Base-by-base conservation (phyloP, 2,113 vertebrate genomes). In the Malaclemys terrapin region DNA sequence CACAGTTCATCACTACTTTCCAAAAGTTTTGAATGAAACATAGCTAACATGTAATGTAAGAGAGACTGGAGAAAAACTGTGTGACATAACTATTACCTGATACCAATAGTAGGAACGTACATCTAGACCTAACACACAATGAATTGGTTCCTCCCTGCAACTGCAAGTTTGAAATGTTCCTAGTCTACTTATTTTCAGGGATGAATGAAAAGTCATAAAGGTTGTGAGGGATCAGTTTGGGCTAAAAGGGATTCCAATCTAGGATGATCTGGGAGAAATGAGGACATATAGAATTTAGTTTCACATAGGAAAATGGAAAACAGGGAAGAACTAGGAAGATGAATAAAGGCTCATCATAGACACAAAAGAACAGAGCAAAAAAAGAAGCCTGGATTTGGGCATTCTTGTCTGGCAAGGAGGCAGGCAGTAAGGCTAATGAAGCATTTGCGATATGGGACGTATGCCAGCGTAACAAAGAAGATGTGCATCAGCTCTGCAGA, bases 371-470 rank as follows among this genome's bases (percentile, higher is more conserved):
- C 80, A 96, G 97, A 97, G 97, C 97, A 69, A 69, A 98, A 95
- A 98, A 98, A 98, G 98, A 98, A 98, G 98, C 98, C 98, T 98
- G 98, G 98, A 98, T 98, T 98, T 98, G 98, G 98, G 98, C 98
- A 97, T 99, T 98, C 96, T 99, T 98, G 98, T 98, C 98, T 99
- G 98, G 98, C 98, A 98, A 98, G 98, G 98, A 98, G 98, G 98
- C 98, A 98, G 98, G 98, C 98, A 98, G 98, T 98, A 98, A 98
- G 98, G 98, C 98, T 99, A 99, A 99, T 99, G 98, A 99, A 98
- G 98, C 98, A 98, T 98, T 98, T 98, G 98, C 92, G 96, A 98
- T 94, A 98, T 98, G 98, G 98, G 98, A 98, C 89, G 97, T 97
- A 97, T 98, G 98, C 98, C 98, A 98, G 97, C 95, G 97, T 98